Base-by-base conservation (phyloP, 2,797 vertebrate species). In the Enteromius afrohamiltoni region DNA sequence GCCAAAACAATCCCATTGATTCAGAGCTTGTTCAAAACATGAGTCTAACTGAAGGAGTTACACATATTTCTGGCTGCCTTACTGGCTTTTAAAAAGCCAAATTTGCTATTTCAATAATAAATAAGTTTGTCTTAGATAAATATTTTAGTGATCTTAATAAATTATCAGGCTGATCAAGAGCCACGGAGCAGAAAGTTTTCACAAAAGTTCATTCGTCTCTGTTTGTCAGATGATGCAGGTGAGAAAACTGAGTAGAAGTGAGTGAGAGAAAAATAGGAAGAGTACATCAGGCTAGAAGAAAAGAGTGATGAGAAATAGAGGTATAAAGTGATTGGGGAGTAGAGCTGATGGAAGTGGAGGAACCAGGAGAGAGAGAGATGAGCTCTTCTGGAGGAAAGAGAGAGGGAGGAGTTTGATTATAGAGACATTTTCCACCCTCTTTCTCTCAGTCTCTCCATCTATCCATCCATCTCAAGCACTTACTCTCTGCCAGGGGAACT, bases 401-500 rank as follows among this genome's bases (percentile, higher is more conserved):
- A 26, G 49, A 49, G 16, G 73, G 55, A 71, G 42, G 67, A 53
- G 58, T 80, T 70, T 64, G 83, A 79, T 79, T 79, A 65, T 34
- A 62, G 45, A 74, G 16, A 14, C 55, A 64, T 65, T 64, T 78
- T 84, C 68, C 55, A 51, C 10, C 80, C 53, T 82, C 60, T 75
- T 26, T 81, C 14, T 17, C 65, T 51, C 79, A 45, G 16, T 73
- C 55, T 69, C 64, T 77, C 10, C 45, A n/a, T 75, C 69, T 16
- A 13, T 75, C 58, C 62, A 67, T 75, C 71, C 62, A 75, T 85
- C 83, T 85, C 37, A 67, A 13, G 1, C 69, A 53, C 77, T 68
- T 34, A 11, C 42, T 45, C 42, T 70, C 19, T 69, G 90, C 88
- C 68, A 87, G 87, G 88, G 87, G 68, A 80, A 65, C 17, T 69